Conservation (phyloP, 1,140 invertebrate species). For the Campodea augens region DNA sequence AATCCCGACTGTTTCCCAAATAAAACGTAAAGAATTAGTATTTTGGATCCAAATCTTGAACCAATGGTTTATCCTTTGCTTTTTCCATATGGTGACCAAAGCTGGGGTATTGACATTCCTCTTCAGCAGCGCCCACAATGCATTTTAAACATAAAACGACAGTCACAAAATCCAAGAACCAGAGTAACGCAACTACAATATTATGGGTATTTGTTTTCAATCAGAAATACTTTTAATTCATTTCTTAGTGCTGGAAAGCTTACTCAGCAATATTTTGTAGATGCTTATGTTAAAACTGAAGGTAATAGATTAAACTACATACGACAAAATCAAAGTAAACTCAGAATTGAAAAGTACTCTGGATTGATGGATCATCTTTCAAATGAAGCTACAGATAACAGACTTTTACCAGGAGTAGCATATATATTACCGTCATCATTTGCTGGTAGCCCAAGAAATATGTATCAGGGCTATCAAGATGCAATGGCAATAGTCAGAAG, state of each 20-base stretch:
- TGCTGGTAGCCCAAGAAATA: conserved; percentile 17
- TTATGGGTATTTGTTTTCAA: too few relatives aligned
- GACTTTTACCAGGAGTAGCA: conserved; percentile 5
- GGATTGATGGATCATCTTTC: conserved; percentile 13
- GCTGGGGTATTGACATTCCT: too few relatives aligned
- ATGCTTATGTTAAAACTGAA: conserved; percentile 19
- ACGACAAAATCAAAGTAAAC: conserved; percentile 14
- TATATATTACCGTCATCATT: conserved; percentile 12
- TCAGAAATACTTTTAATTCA: conserved; percentile 10
- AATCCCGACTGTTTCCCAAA: background rate
- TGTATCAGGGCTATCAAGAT: conserved; percentile 23
- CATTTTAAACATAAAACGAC: too few relatives aligned
- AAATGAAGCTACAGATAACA: background rate
- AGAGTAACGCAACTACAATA: too few relatives aligned
- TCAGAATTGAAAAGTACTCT: conserved; percentile 16
- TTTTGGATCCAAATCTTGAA: background rate
- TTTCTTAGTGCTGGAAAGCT: conserved; percentile 10
- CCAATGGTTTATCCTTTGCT: conserved; percentile 6
- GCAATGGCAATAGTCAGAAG: conserved; percentile 22
- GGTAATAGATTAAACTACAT: conserved; percentile 16
- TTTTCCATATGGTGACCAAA: conserved; percentile 6
- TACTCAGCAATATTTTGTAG: conserved; percentile 20
- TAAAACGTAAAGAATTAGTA: conserved; percentile 2
- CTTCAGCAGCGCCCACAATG: too few relatives aligned
- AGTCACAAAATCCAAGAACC: too few relatives aligned